Conservation (phyloP, 2,113 vertebrate species). For the Heliornis fulica region DNA sequence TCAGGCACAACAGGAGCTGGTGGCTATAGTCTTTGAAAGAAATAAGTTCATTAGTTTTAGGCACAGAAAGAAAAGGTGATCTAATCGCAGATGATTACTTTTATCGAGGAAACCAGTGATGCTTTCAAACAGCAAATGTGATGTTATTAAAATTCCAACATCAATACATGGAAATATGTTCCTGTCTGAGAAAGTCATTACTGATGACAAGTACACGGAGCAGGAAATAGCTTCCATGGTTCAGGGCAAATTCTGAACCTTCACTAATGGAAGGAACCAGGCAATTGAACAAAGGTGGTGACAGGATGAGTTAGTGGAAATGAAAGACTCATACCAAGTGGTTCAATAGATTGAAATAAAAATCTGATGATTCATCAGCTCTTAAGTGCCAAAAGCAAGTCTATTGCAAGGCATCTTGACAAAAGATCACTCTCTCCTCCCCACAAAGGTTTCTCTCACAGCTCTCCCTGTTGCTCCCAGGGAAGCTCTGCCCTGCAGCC, state of each 20-base stretch:
- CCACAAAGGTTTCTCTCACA: neutral
- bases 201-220: neutral
- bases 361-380: neutral
- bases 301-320: neutral
- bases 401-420: neutral
- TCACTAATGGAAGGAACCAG: neutral
- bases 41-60: neutral
- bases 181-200: neutral
- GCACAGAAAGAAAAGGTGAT: neutral
- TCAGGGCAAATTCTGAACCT: neutral
- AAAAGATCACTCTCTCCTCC: neutral
- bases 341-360: neutral
- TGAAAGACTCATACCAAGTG: neutral
- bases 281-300: neutral
- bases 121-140: neutral
- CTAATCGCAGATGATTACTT: neutral
- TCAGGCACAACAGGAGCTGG: neutral
- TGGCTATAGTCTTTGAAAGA: neutral
- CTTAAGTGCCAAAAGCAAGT: neutral
- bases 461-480: fast-evolving
- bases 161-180: neutral
- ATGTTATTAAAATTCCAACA: neutral
- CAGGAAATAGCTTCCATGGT: neutral
- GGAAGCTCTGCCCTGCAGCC: neutral
- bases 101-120: neutral